Evolutionary conservation across 2,113 vertebrate genomes (phyloP).

Genomic region (Rana temporaria): DNA sequence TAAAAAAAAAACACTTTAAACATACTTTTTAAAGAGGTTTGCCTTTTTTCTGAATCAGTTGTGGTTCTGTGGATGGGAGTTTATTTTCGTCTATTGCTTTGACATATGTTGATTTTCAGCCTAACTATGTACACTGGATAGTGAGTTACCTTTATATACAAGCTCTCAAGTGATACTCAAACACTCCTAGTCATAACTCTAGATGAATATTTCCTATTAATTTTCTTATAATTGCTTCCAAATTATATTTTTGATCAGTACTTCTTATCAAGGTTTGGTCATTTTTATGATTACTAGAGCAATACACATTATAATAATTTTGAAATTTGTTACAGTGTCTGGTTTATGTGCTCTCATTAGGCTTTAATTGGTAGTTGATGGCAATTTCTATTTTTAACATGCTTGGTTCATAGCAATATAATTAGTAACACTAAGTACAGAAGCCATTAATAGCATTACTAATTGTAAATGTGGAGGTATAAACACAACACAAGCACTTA

Average conservation of each 20-base stretch:
- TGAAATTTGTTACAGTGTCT: conserved; percentile 84
- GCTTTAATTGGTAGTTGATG: conserved; percentile 88
- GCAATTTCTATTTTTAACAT: conserved; percentile 86
- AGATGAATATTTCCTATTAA: conserved; percentile 23
- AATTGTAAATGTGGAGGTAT: conserved; percentile 85
- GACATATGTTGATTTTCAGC: too few species aligned
- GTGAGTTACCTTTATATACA: not conserved
- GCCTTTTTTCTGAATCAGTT: too few species aligned
- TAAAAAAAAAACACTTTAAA: too few species aligned
- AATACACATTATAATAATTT: conserved; percentile 76
- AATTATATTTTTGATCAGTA: conserved; percentile 62
- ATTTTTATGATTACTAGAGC: conserved; percentile 70
- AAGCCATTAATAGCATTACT: conserved; percentile 85
- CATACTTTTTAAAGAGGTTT: too few species aligned
- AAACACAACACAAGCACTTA: conserved; percentile 79
- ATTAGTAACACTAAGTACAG: conserved; percentile 88
- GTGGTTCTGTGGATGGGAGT: too few species aligned
- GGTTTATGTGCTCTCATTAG: conserved; percentile 83
- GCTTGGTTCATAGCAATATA: conserved; percentile 85
- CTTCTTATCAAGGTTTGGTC: conserved; percentile 61
- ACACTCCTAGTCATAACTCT: not conserved
- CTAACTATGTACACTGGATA: too few species aligned
- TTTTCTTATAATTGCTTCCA: conserved; percentile 56
- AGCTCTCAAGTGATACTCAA: not conserved
- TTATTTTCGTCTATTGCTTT: too few species aligned